Evolutionary conservation across 2,113 vertebrate genomes (phyloP), one percentile per base, ranked within the genome.

Genomic region (Tachycineta bicolor): DNA sequence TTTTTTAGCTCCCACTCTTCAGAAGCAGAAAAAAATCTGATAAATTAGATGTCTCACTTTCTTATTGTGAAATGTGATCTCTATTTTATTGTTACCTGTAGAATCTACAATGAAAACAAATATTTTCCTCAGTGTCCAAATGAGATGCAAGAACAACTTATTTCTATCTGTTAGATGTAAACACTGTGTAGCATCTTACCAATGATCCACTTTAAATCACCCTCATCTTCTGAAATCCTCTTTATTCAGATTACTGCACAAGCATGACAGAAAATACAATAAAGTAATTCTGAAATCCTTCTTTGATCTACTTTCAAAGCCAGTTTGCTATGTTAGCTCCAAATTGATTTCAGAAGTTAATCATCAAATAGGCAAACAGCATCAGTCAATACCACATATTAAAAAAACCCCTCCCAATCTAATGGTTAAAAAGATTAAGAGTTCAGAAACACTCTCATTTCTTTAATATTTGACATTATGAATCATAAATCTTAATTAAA

Each of bases 281-380:
- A 53, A 90, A 95, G 31, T 67, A 1, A 59, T 75, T 75, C 60
- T 78, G 56, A 96, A 93, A 96, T 94, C 71, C 64, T 75, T 78
- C 85, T 92, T 92, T 92, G 92, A 93, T 93, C 88, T 92, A 49
- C 65, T 94, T 95, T 92, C 90, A 93, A 93, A 96, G 52, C 44
- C 49, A 81, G 41, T 90, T 94, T 94, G 34, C 82, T 34, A 12
- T 67, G 44, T 74, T 89, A 89, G 25, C 7, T 95, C 26, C 56
- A 81, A 87, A 96, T 68, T 90, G 85, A 94, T 96, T 96, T 93
- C 64, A 86, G 68, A 74, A 93, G 60, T 92, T 86, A 94, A 86
- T 83, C 64, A 83, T 81, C 83, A 77, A 78, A 90, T 59, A 87
- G 83, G 47, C 56, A 93, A 93, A 88, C n/a, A 88, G n/a, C 73